Conservation (phyloP, 2,888 invertebrate species). For the Isoperla grammatica region DNA sequence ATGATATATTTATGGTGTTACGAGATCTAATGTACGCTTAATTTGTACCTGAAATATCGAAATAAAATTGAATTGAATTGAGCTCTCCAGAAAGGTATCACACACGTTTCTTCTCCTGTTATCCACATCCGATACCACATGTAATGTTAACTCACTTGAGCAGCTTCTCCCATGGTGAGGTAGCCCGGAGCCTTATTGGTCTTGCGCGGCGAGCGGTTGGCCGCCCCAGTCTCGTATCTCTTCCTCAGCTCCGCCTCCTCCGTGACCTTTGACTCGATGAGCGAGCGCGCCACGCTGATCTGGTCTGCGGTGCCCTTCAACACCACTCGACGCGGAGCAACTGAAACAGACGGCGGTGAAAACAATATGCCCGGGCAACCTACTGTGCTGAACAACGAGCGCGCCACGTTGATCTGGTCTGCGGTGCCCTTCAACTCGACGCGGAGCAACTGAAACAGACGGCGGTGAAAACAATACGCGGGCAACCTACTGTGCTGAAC, state of each 20-base stretch:
- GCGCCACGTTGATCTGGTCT: conserved; percentile 70
- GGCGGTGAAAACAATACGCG: no score
- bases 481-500: no score
- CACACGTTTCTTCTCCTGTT: no score
- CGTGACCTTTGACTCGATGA: conserved; percentile 64
- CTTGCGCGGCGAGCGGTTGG: conserved; percentile 49
- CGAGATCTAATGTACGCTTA: no score
- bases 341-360: background rate
- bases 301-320: conserved; percentile 66
- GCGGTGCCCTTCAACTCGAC: conserved; percentile 57
- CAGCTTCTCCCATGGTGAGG: conserved; percentile 7
- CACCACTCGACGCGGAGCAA: conserved; percentile 38
- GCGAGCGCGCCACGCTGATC: conserved; percentile 62
- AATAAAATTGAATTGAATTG: no score
- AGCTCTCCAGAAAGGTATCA: no score
- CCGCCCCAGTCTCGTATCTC: conserved; percentile 45
- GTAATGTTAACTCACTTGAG: background rate
- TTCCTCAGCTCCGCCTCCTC: conserved; percentile 47
- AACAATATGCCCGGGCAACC: no score
- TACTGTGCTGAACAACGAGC: no score
- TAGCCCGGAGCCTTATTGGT: conserved; percentile 27
- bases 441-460: no score
- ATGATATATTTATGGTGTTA: no score
- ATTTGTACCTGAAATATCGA: no score
- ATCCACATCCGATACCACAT: no score